Evolutionary conservation across 2,113 vertebrate genomes (phyloP).

Genomic region (Reinhardtius hippoglossoides): DNA sequence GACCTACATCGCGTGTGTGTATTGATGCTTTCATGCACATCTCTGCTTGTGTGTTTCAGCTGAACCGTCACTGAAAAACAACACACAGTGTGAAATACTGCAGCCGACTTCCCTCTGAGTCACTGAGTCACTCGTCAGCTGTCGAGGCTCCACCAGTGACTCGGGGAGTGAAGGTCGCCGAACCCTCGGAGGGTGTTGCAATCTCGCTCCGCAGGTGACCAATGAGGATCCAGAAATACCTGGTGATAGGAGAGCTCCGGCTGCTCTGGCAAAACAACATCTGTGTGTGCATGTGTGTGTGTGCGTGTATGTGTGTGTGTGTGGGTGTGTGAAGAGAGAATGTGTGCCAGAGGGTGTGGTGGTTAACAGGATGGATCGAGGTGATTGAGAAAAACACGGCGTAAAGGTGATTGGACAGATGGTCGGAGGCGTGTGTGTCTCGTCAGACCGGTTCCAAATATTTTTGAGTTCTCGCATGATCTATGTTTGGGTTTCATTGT

Average conservation of each 20-base stretch:
- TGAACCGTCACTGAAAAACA: no score
- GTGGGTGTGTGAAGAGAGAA: slow-evolving; percentile 20
- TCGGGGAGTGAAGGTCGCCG: slow-evolving; percentile 49
- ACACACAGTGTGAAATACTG: not conserved
- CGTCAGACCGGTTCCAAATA: slow-evolving; percentile 36
- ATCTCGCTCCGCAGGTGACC: slow-evolving; percentile 44
- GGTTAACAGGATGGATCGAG: slow-evolving; percentile 39
- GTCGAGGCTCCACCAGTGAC: slow-evolving; percentile 14
- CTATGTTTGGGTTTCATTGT: slow-evolving; percentile 34
- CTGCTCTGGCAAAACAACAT: slow-evolving; percentile 40
- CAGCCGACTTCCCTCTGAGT: slow-evolving; percentile 19
- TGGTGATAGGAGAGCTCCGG: slow-evolving; percentile 13
- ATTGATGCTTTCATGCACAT: not conserved
- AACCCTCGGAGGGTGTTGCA: slow-evolving; percentile 58
- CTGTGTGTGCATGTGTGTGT: not conserved
- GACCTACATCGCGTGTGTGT: not conserved
- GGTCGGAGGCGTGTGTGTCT: not conserved
- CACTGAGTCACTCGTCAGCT: not conserved
- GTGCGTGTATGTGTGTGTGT: not conserved
- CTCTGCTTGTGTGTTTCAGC: not conserved
- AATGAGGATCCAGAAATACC: slow-evolving; percentile 65
- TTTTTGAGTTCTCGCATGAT: slow-evolving; percentile 21
- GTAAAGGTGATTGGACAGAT: slow-evolving; percentile 22
- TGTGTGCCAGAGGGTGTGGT: slow-evolving; percentile 42
- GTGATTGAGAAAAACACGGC: slow-evolving; percentile 33